Evolutionary conservation across 1,140 invertebrate genomes (phyloP), one percentile per base, ranked within the genome.

Genomic region (Orussus abietinus): DNA sequence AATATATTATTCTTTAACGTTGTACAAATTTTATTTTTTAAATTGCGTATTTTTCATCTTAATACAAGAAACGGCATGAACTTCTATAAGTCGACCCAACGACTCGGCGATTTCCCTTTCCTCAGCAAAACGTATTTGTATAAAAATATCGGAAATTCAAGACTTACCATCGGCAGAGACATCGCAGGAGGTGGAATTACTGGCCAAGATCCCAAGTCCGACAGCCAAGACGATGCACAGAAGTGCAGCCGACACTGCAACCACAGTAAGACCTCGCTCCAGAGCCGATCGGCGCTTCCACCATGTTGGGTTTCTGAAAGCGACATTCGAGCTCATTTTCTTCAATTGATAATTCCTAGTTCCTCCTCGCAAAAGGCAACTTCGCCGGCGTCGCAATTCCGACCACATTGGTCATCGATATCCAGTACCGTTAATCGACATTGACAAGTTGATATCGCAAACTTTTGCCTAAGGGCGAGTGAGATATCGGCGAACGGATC

Each of bases 291-390:
- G 75, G 45, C 87, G 78, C 49, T 83, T 83, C 90, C 89, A 92
- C 84, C 87, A 92, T 69, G 86, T 87, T 55, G 87, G 87, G 67
- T 88, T 87, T 73, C 88, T 91, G 67, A 5, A 72, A 74, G 56
- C 61, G 46, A 52, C 21, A 31, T 42, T 47, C 42, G 43, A 42
- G 22, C 34, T 33, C 1, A 31, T 18, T 25, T 41, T 11, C 4
- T 12, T 3, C 11, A 17, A 35, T 45, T 32, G 25, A 39, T 36
- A 39, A 39, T 40, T 39, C 30, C 35, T 34, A 34, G 29, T 17
- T 10, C 15, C 6, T 10, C 9, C 18, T 10, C 20, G 10, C 11
- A 6, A 29, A 12, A 22, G 25, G 29, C 20, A 45, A 38, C 30
- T 39, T 26, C 35, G 35, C 38, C 42, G 30, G 5, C 12, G 13